These are phyloP conservation scores for Epinotia brunnichana DNA, from an alignment of 2,888 invertebrate genomes.

Conservation along the genomic window DNA sequence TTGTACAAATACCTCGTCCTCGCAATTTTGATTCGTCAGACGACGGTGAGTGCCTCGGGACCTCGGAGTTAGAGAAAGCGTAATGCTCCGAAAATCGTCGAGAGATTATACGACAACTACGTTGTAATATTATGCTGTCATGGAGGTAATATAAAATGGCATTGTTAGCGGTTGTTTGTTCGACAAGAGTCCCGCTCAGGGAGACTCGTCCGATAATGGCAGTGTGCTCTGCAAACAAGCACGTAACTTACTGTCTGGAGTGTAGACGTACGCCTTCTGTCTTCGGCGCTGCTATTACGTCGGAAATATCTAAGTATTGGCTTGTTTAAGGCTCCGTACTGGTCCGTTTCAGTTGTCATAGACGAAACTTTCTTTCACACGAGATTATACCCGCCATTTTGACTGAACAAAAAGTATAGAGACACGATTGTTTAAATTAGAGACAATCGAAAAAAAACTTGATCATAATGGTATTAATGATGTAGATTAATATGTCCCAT, in stretches of 20 bases:
- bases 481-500: too few species aligned
- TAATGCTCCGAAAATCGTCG: constrained; percentile 48
- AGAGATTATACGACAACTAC: constrained; percentile 24
- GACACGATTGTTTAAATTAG: too few species aligned
- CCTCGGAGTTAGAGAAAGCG: constrained; percentile 3
- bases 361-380: not conserved
- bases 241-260: constrained; percentile 39
- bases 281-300: constrained; percentile 19
- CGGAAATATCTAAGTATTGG: constrained; percentile 28
- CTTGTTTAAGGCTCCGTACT: constrained; percentile 18
- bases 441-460: too few species aligned
- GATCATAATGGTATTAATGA: too few species aligned
- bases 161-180: constrained; percentile 55
- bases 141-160: constrained; percentile 53
- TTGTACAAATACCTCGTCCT: not conserved
- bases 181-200: constrained; percentile 38
- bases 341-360: constrained; percentile 20
- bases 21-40: constrained; percentile 23
- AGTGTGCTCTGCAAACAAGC: constrained; percentile 47
- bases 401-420: too few species aligned
- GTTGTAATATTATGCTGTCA: constrained; percentile 29
- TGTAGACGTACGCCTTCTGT: constrained; percentile 22
- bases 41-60: not conserved
- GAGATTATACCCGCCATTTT: too few species aligned
- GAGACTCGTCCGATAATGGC: constrained; percentile 43